These are phyloP conservation scores for Hylaeus volcanicus DNA, from an alignment of 1,140 invertebrate genomes.

Conservation along the genomic window DNA sequence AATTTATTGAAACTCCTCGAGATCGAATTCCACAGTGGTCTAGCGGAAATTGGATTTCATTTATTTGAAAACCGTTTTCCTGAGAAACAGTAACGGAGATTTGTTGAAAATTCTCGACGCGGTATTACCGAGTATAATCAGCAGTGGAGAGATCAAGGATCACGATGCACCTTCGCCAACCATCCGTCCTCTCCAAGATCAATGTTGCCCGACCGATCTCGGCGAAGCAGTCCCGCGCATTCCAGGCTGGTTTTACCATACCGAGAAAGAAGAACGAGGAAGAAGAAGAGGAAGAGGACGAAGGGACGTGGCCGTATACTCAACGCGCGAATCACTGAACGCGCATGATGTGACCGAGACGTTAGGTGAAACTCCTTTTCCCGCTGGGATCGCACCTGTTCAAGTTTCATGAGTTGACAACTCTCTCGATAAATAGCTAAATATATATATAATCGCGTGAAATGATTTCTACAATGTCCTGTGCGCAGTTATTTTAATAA, in stretches of 20 bases:
- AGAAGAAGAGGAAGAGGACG: conserved; percentile 27
- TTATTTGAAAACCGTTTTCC: too few species aligned
- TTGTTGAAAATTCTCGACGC: too few species aligned
- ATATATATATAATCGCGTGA: not conserved
- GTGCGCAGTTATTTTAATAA: not conserved
- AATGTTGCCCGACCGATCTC: conserved; percentile 39
- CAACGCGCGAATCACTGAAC: conserved; percentile 1
- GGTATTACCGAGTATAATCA: too few species aligned
- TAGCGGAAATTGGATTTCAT: too few species aligned
- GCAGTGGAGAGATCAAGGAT: conserved; percentile 14
- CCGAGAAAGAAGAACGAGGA: conserved; percentile 13
- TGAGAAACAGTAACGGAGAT: too few species aligned
- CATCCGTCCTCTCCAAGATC: conserved; percentile 2
- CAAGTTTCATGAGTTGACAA: conserved; percentile 14
- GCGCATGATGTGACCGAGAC: not conserved
- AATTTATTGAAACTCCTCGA: too few species aligned
- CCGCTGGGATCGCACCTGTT: conserved; percentile 4
- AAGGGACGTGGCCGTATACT: conserved; percentile 22
- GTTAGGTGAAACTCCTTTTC: not conserved
- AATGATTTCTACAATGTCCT: not conserved
- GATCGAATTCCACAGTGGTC: too few species aligned
- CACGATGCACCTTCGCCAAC: conserved; percentile 2
- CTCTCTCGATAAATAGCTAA: not conserved
- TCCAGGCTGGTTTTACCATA: conserved; percentile 37
- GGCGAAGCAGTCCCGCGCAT: conserved; percentile 12